Evolutionary conservation across 2,888 invertebrate genomes (phyloP).

Genomic region (Acleris sparsana): DNA sequence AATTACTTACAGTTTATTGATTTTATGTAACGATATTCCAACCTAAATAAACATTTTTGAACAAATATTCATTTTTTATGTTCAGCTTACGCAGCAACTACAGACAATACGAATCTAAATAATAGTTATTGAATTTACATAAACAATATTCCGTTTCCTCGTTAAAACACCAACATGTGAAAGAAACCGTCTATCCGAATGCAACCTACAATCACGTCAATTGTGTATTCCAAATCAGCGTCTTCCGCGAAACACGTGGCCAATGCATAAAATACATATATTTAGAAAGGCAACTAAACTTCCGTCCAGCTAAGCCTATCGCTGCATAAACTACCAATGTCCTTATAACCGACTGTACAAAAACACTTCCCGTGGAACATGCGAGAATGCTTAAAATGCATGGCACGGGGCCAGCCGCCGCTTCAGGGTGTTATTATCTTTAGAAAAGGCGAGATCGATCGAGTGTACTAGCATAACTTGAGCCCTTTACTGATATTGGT

Average conservation of each 20-base stretch:
- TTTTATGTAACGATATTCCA: too few relatives aligned
- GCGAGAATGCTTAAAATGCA: slow-evolving; percentile 33
- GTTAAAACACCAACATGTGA: too few relatives aligned
- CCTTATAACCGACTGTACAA: slow-evolving; percentile 24
- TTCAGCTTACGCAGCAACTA: too few relatives aligned
- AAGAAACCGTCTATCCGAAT: neutral
- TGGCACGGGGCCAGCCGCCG: slow-evolving; percentile 34
- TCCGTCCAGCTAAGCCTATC: slow-evolving; percentile 13
- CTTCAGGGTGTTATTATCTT: slow-evolving; percentile 5
- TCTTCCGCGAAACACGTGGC: neutral
- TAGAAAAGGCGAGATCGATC: too few relatives aligned
- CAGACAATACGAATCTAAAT: too few relatives aligned
- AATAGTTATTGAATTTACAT: too few relatives aligned
- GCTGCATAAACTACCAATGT: slow-evolving; percentile 20
- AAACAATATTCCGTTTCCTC: too few relatives aligned
- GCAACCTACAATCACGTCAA: neutral
- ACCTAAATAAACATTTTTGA: too few relatives aligned
- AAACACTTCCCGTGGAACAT: slow-evolving; percentile 33
- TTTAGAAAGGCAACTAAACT: slow-evolving; percentile 10
- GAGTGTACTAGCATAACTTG: too few relatives aligned
- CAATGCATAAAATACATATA: slow-evolving; percentile 1
- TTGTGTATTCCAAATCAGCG: neutral
- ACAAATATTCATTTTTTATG: too few relatives aligned
- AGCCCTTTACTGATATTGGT: too few relatives aligned
- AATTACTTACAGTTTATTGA: too few relatives aligned